A percentile compares a stretch with the other conserved stretches of the same genome.
Conservation (phyloP, 2,113 vertebrate species). For the Phoxinus phoxinus region DNA sequence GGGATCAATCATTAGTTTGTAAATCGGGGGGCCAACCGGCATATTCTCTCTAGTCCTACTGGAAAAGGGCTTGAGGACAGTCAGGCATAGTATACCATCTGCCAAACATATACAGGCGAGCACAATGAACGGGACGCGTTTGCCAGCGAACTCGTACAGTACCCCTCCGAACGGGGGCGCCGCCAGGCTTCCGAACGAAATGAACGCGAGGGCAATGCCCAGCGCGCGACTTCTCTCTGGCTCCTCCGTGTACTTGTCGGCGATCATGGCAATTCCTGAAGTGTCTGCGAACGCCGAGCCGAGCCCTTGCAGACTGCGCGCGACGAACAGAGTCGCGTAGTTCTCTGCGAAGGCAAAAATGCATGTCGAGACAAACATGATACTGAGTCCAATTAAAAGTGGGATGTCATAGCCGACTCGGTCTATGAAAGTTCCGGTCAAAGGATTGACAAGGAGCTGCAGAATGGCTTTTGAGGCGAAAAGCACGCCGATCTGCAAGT, state of each 20-base stretch:
- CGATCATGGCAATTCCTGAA: constrained; percentile 93
- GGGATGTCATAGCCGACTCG: constrained; percentile 92
- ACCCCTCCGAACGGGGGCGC: constrained; percentile 95
- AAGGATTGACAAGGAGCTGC: constrained; percentile 92
- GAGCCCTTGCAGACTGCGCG: constrained; percentile 93
- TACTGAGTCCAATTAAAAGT: constrained; percentile 88
- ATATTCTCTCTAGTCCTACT: constrained; percentile 85
- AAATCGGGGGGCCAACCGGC: constrained; percentile 92
- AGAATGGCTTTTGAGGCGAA: constrained; percentile 97
- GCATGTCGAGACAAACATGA: constrained; percentile 92
- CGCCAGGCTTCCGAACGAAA: constrained; percentile 94
- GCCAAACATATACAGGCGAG: constrained; percentile 85
- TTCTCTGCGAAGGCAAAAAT: constrained; percentile 92
- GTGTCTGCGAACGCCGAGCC: constrained; percentile 97
- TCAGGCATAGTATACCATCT: constrained; percentile 85
- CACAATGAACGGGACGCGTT: constrained; percentile 88
- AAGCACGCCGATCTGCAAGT: constrained; percentile 93
- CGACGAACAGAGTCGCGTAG: constrained; percentile 89
- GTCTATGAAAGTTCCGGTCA: constrained; percentile 95
- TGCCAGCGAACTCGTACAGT: constrained; percentile 88
- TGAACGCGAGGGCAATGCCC: constrained; percentile 95
- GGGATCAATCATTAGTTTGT: constrained; percentile 93
- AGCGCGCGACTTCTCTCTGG: constrained; percentile 88
- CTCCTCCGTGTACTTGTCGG: constrained; percentile 90
- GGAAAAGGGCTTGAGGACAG: constrained; percentile 87